These are phyloP conservation scores for Automeris io DNA, from an alignment of 2,888 invertebrate genomes.

Conservation along the genomic window DNA sequence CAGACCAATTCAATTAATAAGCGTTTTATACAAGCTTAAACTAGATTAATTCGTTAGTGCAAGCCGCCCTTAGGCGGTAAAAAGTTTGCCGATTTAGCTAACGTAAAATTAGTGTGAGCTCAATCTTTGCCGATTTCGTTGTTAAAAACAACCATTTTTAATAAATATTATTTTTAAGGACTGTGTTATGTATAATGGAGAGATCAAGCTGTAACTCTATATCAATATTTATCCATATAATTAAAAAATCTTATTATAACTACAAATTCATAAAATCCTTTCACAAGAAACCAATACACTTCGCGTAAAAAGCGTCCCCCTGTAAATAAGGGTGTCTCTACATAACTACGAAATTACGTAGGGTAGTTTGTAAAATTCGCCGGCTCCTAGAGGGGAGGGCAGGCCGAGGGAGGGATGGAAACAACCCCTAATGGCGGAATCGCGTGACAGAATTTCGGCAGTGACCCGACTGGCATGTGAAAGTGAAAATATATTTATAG, in stretches of 20 bases:
- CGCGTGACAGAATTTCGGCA: constrained; percentile 77
- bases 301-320: constrained; percentile 45
- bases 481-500: constrained; percentile 68
- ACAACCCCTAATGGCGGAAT: constrained; percentile 74
- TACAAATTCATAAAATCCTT: constrained; percentile 49
- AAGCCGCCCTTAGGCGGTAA: no score
- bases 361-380: constrained; percentile 73
- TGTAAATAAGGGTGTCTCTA: constrained; percentile 39
- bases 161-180: no score
- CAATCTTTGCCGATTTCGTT: no score
- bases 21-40: no score
- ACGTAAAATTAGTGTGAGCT: no score
- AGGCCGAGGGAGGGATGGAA: constrained; percentile 33
- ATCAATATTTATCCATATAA: no score
- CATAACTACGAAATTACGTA: constrained; percentile 55
- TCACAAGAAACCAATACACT: constrained; percentile 38
- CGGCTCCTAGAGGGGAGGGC: constrained; percentile 40
- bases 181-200: no score
- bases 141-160: no score
- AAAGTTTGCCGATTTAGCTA: no score
- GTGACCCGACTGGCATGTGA: constrained; percentile 69
- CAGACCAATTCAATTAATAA: no score
- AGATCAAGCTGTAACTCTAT: no score
- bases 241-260: constrained; percentile 40
- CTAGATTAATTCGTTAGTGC: no score